Evolutionary conservation across 2,888 invertebrate genomes (phyloP).

Genomic region (Scaptomyza polygonia): DNA sequence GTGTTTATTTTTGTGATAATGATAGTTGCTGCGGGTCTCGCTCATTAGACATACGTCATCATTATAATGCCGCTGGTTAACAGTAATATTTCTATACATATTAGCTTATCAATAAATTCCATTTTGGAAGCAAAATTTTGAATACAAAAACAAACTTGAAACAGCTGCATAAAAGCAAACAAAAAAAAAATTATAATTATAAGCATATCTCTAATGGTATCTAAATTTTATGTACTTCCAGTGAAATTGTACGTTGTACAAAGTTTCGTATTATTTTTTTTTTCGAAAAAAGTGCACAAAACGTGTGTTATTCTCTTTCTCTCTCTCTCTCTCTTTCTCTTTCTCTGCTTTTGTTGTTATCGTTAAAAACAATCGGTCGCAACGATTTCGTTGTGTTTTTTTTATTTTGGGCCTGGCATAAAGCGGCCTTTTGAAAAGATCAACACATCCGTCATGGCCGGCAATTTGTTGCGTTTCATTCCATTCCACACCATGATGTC

Average conservation of each 20-base stretch:
- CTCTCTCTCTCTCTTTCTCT: neutral
- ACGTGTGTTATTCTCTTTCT: conserved; percentile 12
- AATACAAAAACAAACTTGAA: conserved; percentile 16
- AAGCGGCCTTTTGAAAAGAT: conserved; percentile 53
- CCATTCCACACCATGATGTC: conserved; percentile 27
- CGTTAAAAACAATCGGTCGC: conserved; percentile 43
- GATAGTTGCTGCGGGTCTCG: conserved; percentile 29
- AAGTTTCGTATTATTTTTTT: conserved; percentile 12
- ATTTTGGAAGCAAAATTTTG: conserved; percentile 46
- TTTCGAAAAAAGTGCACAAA: conserved; percentile 11
- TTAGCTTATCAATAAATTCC: conserved; percentile 66
- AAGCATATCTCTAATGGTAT: conserved; percentile 28
- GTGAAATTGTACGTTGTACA: conserved; percentile 26
- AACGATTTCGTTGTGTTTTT: conserved; percentile 12
- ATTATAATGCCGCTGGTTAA: conserved; percentile 53
- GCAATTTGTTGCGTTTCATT: conserved; percentile 62
- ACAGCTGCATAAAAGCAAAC: conserved; percentile 29
- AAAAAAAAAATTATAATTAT: conserved; percentile 10
- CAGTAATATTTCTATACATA: conserved; percentile 27
- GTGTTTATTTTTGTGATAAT: conserved; percentile 17
- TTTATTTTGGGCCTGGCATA: conserved; percentile 26
- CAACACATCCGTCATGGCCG: conserved; percentile 68
- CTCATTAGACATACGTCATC: conserved; percentile 61
- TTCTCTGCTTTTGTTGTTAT: conserved; percentile 33
- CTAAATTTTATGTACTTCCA: conserved; percentile 26